Conservation (phyloP, 2,797 vertebrate genomes). For the Hapalemur alaotrensis region DNA sequence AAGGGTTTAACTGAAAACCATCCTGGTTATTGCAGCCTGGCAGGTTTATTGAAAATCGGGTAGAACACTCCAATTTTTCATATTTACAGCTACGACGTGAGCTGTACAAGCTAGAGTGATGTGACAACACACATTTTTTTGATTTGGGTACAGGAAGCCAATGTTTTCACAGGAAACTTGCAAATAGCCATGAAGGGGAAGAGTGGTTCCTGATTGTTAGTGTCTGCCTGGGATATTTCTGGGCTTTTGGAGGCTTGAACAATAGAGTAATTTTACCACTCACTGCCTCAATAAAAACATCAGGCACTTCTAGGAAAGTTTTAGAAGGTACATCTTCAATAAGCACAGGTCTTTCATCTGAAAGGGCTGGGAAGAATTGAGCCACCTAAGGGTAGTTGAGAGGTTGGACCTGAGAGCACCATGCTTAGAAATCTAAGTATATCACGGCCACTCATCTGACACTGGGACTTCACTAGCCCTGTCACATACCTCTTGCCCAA, state of each 20-base stretch:
- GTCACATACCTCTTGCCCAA: not conserved
- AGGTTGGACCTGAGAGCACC: not conserved
- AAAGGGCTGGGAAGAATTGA: not conserved
- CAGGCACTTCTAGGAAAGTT: not conserved
- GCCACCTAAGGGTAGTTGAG: not conserved
- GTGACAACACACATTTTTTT: not conserved
- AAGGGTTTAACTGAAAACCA: slow-evolving; percentile 11
- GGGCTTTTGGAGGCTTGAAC: not conserved
- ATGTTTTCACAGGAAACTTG: not conserved
- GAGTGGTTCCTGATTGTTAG: not conserved
- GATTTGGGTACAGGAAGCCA: not conserved
- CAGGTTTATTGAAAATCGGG: not conserved
- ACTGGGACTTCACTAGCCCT: too few species aligned
- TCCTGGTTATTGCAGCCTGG: not conserved
- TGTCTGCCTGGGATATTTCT: not conserved
- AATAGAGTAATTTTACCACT: not conserved
- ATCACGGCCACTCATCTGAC: not conserved
- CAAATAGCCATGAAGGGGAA: not conserved
- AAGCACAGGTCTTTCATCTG: not conserved
- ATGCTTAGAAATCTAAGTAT: not conserved
- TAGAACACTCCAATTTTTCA: slow-evolving; percentile 42
- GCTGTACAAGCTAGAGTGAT: not conserved
- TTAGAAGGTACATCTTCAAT: not conserved
- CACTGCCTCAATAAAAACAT: not conserved
- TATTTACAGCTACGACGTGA: not conserved